A percentile compares a stretch with the other conserved stretches of the same genome.
phyloP scores from a whole-genome alignment of 2,113 vertebrate genomes.

The Urocynchramus pylzowi region DNA sequence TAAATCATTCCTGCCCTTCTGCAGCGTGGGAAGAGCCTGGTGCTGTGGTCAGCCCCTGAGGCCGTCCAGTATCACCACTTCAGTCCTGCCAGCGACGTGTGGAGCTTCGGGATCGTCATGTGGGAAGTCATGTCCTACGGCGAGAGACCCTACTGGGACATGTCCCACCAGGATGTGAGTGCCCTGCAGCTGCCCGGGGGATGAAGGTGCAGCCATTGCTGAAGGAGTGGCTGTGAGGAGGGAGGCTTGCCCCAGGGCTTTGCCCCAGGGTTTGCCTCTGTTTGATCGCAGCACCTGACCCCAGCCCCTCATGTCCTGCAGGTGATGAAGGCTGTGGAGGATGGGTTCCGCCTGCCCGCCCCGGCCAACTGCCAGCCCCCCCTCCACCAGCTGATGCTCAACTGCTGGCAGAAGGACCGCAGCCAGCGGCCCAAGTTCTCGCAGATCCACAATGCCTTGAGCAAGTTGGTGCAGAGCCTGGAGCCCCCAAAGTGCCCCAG shows the following conservation, averaged over 20 bases:
- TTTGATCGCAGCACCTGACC: accelerated
- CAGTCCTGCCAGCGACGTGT: constrained; percentile 91
- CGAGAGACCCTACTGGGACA: constrained; percentile 98
- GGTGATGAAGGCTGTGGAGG: constrained; percentile 96
- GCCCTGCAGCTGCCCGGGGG: accelerated
- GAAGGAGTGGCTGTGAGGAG: neutral
- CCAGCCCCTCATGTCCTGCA: neutral
- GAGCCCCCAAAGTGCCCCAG: constrained; percentile 75
- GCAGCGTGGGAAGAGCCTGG: constrained; percentile 86
- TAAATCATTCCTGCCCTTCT: neutral
- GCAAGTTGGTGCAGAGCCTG: constrained; percentile 86
- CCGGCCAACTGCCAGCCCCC: constrained; percentile 84
- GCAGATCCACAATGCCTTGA: constrained; percentile 87
- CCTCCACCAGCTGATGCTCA: constrained; percentile 92
- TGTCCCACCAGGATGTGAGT: constrained; percentile 97
- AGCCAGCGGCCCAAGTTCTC: constrained; percentile 89
- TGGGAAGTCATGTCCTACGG: constrained; percentile 98
- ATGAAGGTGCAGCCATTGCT: accelerated
- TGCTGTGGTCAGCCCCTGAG: constrained; percentile 92
- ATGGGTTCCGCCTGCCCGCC: constrained; percentile 92
- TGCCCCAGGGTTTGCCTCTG: neutral
- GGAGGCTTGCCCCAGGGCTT: neutral
- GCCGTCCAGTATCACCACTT: constrained; percentile 91
- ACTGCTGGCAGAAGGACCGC: constrained; percentile 94
- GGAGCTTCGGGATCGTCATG: constrained; percentile 97